phyloP scores from a whole-genome alignment of 2,797 vertebrate species.

The Anomalospiza imberbis region DNA sequence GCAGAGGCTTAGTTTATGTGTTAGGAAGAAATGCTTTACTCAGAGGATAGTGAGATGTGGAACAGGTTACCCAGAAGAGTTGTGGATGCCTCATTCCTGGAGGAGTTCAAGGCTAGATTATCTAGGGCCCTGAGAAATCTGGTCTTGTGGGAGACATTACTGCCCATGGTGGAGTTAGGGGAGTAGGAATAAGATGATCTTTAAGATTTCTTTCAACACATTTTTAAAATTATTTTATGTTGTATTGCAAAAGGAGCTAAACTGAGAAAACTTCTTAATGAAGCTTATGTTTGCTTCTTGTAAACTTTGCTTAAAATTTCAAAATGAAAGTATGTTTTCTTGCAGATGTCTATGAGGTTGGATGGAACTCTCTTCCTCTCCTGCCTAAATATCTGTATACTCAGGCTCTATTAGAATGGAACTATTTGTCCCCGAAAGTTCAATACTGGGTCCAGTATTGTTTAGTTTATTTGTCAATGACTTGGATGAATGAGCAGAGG shows the following conservation, averaged over 20 bases:
- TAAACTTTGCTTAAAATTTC: not conserved
- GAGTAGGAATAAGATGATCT: not conserved
- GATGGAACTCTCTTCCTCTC: not conserved
- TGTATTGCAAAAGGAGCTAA: not conserved
- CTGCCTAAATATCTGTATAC: not conserved
- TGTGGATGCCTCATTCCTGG: not conserved
- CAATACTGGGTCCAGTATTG: not conserved
- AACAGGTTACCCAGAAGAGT: not conserved
- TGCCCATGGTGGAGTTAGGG: not conserved
- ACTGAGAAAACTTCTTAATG: not conserved
- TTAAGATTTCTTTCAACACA: not conserved
- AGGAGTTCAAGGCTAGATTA: not conserved
- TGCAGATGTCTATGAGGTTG: not conserved
- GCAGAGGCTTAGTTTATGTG: not conserved
- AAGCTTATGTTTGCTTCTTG: not conserved
- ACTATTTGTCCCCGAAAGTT: not conserved
- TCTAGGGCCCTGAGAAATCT: not conserved
- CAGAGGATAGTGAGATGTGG: not conserved
- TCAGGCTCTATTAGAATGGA: not conserved
- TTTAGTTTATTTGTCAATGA: not conserved
- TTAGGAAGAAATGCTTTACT: not conserved
- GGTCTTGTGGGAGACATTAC: not conserved
- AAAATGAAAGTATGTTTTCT: not conserved
- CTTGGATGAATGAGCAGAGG: not conserved
- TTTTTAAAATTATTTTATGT: too few species aligned